Percentiles rank a stretch among this genome's conserved stretches.
Conservation (phyloP, 2,113 vertebrate genomes). For the Cephalopterus ornatus region DNA sequence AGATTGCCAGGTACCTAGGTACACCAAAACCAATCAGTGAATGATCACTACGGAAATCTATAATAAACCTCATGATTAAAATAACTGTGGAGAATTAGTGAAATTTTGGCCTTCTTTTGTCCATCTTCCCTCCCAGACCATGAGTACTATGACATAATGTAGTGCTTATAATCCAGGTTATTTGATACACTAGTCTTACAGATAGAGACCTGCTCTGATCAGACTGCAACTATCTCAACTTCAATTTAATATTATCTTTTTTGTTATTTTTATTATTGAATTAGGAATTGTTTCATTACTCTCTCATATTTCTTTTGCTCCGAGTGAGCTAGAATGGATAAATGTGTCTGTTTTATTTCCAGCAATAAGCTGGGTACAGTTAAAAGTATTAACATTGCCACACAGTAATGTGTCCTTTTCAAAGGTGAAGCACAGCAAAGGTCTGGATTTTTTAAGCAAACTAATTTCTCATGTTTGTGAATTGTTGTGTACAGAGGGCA, state of each 20-base stretch:
- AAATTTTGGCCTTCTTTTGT: not conserved
- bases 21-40: not conserved
- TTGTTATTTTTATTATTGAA: not conserved
- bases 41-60: not conserved
- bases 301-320: not conserved
- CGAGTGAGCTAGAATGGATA: not conserved
- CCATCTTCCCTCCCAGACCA: not conserved
- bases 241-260: not conserved
- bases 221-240: not conserved
- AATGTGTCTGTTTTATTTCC: not conserved
- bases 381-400: not conserved
- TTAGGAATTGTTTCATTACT: not conserved
- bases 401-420: not conserved
- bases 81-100: not conserved
- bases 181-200: not conserved
- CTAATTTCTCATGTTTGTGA: not conserved
- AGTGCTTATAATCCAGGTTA: not conserved
- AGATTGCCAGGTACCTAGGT: not conserved
- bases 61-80: not conserved
- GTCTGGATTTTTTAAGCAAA: not conserved
- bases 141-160: accelerated
- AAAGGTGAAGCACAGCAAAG: not conserved
- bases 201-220: not conserved
- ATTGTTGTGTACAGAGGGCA: not conserved
- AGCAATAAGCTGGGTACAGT: not conserved